phyloP scores from a whole-genome alignment of 2,113 vertebrate genomes.

The Rhineura floridana region DNA sequence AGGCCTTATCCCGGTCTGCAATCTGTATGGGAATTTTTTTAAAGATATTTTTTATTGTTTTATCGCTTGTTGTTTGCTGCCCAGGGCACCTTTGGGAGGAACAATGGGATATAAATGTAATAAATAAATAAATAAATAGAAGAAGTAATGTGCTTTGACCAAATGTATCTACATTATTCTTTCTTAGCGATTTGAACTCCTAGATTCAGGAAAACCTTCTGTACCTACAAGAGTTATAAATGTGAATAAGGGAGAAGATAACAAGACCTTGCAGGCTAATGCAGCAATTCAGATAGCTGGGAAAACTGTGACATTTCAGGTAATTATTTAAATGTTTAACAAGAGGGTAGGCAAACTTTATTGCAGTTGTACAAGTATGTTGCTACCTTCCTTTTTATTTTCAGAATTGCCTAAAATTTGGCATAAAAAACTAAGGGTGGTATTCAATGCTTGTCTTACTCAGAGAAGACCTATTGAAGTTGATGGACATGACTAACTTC shows the following conservation, averaged over 20 bases:
- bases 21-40: no score
- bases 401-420: neutral
- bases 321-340: slow-evolving; percentile 55
- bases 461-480: no score
- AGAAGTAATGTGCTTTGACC: neutral
- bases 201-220: slow-evolving; percentile 71
- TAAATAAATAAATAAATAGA: no score
- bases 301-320: slow-evolving; percentile 87
- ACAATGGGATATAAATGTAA: no score
- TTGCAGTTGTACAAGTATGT: neutral
- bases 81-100: no score
- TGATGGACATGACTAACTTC: no score
- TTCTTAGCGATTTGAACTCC: slow-evolving; percentile 89
- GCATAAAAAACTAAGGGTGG: neutral
- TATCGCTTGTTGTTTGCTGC: no score
- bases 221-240: slow-evolving; percentile 72
- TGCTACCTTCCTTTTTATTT: neutral
- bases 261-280: slow-evolving; percentile 70
- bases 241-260: slow-evolving; percentile 68
- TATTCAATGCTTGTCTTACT: no score
- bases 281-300: slow-evolving; percentile 81
- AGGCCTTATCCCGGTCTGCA: no score
- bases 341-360: neutral
- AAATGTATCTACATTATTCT: slow-evolving; percentile 28
- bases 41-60: no score